A percentile compares a stretch with the other conserved stretches of the same genome.
These are phyloP conservation scores for Ceyx melanurus DNA, from an alignment of 2,113 vertebrate species.

Conservation along the genomic window DNA sequence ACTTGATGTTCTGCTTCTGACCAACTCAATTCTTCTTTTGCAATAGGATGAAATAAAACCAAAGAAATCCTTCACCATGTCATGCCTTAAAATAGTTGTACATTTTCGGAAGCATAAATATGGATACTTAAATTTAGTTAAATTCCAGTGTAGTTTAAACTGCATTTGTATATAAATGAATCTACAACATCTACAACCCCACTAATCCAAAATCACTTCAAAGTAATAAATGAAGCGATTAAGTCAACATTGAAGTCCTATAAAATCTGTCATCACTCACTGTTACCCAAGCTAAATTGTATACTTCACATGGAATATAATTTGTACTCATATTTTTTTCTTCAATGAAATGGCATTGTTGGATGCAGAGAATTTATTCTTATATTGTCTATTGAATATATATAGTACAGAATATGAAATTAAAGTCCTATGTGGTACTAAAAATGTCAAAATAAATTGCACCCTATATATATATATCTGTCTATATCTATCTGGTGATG, in stretches of 20 bases:
- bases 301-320: neutral
- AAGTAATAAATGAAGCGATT: neutral
- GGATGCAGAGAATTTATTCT: neutral
- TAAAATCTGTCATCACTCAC: neutral
- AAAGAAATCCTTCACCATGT: neutral
- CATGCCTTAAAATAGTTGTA: neutral
- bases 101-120: neutral
- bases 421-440: neutral
- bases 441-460: constrained; percentile 12
- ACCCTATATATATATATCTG: neutral
- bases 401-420: neutral
- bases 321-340: neutral
- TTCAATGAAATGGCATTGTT: neutral
- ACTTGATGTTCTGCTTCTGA: neutral
- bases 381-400: neutral
- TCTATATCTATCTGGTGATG: neutral
- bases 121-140: neutral
- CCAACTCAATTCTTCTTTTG: neutral
- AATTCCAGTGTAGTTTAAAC: neutral
- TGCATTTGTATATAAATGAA: neutral
- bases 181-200: neutral
- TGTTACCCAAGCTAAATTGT: neutral
- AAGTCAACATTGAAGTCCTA: neutral
- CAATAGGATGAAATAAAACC: neutral
- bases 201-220: neutral